These are phyloP conservation scores for Spodoptera picta DNA, from an alignment of 2,888 invertebrate species.

Conservation along the genomic window DNA sequence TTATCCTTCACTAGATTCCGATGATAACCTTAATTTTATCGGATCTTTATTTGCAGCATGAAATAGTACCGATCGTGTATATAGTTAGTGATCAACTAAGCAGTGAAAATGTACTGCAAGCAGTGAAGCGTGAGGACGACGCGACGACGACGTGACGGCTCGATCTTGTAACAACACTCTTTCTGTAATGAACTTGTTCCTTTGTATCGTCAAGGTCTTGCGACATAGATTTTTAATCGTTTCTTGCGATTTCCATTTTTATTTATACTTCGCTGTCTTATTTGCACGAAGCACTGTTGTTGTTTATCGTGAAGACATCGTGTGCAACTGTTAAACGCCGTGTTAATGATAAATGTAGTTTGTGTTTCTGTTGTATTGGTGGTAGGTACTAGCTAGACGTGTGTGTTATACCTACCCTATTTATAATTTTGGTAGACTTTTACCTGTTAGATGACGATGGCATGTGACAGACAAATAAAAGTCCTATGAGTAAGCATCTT, in stretches of 20 bases:
- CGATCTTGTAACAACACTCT: conserved; percentile 61
- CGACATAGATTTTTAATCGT: conserved; percentile 54
- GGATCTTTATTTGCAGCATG: conserved; percentile 26
- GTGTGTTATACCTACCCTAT: too few relatives aligned
- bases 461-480: too few relatives aligned
- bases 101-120: conserved; percentile 60
- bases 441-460: too few relatives aligned
- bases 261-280: conserved; percentile 8
- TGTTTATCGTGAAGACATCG: too few relatives aligned
- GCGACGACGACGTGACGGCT: conserved; percentile 35
- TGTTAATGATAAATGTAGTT: too few relatives aligned
- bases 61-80: conserved; percentile 61
- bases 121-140: conserved; percentile 68
- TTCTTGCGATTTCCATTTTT: conserved; percentile 38
- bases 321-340: too few relatives aligned
- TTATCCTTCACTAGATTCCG: conserved; percentile 41
- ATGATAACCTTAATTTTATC: conserved; percentile 60
- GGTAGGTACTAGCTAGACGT: too few relatives aligned
- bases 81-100: conserved; percentile 66
- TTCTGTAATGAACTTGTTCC: conserved; percentile 62
- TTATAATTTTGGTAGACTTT: too few relatives aligned
- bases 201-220: conserved; percentile 64
- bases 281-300: conserved; percentile 10
- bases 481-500: too few relatives aligned
- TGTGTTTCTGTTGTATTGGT: too few relatives aligned